Evolutionary conservation across 2,113 vertebrate species (phyloP), one percentile per base, ranked within the genome.

Genomic region (Saimiri boliviensis): DNA sequence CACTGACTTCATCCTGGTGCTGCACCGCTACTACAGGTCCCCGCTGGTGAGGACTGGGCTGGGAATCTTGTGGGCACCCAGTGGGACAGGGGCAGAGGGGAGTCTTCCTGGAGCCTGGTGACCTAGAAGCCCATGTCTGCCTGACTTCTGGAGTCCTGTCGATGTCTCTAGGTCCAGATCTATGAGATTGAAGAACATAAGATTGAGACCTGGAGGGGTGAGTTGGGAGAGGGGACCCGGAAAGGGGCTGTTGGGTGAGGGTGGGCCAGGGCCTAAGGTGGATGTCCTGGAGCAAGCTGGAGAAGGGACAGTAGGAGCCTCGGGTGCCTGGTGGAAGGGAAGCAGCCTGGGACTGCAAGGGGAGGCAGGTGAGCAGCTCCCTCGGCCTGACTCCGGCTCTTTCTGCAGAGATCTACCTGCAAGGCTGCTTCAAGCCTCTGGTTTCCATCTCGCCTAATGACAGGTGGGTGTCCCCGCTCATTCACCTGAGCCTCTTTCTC

Each of bases 151-250:
- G 45, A 54, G 42, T 83, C 52, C 52, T 89, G 66, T 68, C 49
- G 2, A 45, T 94, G 71, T 30, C 85, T 97, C 47, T 98, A 99
- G 99, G 99, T 99, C 97, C 99, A 99, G 98, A 99, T 99, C 98
- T 99, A 99, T 0, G 99, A 99, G 97, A 98, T 99, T 96, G 99
- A 99, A 97, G 99, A 98, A 60, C 99, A 99, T 98, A 99, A 99
- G 98, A 99, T 99, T n/a, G 99, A 99, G 97, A 99, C 99, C 42
- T 99, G 99, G 99, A 99, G 99, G 99, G 99, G 99, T 99, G 97
- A 98, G 98, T 4, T 0, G 0, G 0, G 7, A 25, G 16, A 32
- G 35, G 63, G 47, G 80, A 49, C 10, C 60, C 16, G 1, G 71
- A 37, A 58, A 56, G 81, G 58, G 80, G 25, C 32, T 49, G 19